phyloP scores from a whole-genome alignment of 2,888 invertebrate species.

The Parthenolecanium corni region DNA sequence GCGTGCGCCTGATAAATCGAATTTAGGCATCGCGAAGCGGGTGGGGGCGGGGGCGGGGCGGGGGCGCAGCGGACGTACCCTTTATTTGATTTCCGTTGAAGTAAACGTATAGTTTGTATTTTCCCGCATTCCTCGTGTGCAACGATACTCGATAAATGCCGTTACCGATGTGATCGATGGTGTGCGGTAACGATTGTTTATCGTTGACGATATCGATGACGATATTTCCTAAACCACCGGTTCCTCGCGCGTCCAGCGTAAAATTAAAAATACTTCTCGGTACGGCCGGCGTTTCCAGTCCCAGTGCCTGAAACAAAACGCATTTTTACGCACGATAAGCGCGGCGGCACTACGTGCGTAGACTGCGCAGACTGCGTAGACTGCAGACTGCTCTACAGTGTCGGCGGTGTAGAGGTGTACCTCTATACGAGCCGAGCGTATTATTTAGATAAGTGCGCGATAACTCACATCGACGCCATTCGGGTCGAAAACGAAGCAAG shows the following conservation, averaged over 20 bases:
- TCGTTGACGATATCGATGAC: constrained; percentile 83
- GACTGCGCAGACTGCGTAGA: not conserved
- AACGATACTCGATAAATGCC: constrained; percentile 46
- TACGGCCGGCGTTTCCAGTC: constrained; percentile 62
- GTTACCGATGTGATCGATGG: constrained; percentile 64
- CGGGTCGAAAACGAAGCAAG: constrained; percentile 90
- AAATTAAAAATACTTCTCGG: constrained; percentile 81
- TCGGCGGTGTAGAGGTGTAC: too few relatives aligned
- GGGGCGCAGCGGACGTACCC: constrained; percentile 32
- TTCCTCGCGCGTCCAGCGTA: constrained; percentile 58
- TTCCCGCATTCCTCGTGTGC: constrained; percentile 47
- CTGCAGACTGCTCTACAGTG: too few relatives aligned
- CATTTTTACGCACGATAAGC: not conserved
- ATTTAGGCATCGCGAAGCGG: too few relatives aligned
- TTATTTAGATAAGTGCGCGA: too few relatives aligned
- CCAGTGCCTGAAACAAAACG: constrained; percentile 45
- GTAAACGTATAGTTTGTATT: constrained; percentile 70
- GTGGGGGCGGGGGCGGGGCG: too few relatives aligned
- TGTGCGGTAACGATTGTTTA: constrained; percentile 69
- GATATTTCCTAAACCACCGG: constrained; percentile 75
- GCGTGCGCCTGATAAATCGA: too few relatives aligned
- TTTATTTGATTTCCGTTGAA: constrained; percentile 82
- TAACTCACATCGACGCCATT: constrained; percentile 64
- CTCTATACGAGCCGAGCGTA: too few relatives aligned
- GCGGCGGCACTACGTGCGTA: not conserved